Percentiles rank a stretch among this genome's conserved stretches.
Evolutionary conservation across 2,888 invertebrate genomes (phyloP).

Genomic region (Chymomyza procnemis): DNA sequence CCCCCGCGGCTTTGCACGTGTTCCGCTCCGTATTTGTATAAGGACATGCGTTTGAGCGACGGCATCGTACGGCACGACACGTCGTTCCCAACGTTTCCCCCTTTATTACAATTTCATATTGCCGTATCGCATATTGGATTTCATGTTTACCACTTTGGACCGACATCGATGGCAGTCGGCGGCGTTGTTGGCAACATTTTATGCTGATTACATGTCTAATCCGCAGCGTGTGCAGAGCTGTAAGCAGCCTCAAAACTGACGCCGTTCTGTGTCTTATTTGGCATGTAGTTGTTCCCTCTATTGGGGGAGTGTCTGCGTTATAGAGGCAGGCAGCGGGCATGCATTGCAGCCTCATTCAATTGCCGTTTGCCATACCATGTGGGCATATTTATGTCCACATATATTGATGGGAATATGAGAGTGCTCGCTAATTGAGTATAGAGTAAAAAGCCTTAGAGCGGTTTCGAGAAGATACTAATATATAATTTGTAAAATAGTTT

Average conservation of each 20-base stretch:
- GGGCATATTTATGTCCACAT: neutral
- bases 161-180: neutral
- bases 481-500: neutral
- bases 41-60: conserved; percentile 66
- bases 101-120: conserved; percentile 51
- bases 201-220: conserved; percentile 72
- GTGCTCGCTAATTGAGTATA: conserved; percentile 50
- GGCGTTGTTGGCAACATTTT: conserved; percentile 54
- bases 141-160: conserved; percentile 65
- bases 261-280: conserved; percentile 22
- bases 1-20: conserved; percentile 78
- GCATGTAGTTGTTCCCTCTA: conserved; percentile 21
- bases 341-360: conserved; percentile 50
- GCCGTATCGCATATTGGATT: conserved; percentile 63
- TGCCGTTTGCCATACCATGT: conserved; percentile 48
- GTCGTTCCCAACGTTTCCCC: conserved; percentile 4
- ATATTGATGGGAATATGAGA: conserved; percentile 42
- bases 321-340: neutral
- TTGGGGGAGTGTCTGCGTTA: neutral
- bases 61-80: conserved; percentile 6
- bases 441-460: conserved; percentile 34
- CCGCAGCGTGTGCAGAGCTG: conserved; percentile 61
- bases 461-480: neutral
- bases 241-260: conserved; percentile 17
- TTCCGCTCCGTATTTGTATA: conserved; percentile 62